phyloP scores from a whole-genome alignment of 1,140 invertebrate species.

The Oncopodura yosiiana region DNA sequence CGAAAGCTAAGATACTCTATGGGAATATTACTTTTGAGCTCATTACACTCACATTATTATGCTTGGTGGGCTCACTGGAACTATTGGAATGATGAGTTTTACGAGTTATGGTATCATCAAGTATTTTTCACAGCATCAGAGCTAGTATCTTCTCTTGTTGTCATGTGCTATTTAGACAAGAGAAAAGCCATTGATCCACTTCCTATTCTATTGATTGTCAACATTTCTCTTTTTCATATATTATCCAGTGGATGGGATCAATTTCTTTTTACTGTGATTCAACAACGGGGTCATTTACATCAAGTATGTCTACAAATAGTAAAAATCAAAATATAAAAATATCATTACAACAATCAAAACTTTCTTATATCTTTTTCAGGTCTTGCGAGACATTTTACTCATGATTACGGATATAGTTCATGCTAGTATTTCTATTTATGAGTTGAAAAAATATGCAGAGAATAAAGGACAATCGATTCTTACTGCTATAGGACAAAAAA shows the following conservation, averaged over 20 bases:
- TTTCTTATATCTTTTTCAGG: conserved; percentile 1
- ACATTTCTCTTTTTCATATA: conserved; percentile 60
- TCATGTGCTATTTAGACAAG: conserved; percentile 43
- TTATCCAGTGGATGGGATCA: conserved; percentile 63
- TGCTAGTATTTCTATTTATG: conserved; percentile 12
- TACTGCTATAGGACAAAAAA: conserved; percentile 1
- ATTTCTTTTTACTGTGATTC: conserved; percentile 61
- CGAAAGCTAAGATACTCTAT: conserved; percentile 54
- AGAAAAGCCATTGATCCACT: conserved; percentile 49
- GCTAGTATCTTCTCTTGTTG: conserved; percentile 54
- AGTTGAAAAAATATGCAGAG: conserved; percentile 15
- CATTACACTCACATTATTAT: conserved; percentile 71
- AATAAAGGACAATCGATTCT: conserved; percentile 9
- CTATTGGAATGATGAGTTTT: conserved; percentile 66
- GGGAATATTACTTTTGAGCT: conserved; percentile 57
- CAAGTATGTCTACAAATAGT: conserved; percentile 18
- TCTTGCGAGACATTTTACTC: conserved; percentile 22
- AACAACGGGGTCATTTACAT: conserved; percentile 56
- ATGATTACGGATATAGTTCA: conserved; percentile 30
- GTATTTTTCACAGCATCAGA: conserved; percentile 60
- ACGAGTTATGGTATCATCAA: conserved; percentile 41
- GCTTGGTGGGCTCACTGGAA: conserved; percentile 74
- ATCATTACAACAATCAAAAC: background rate
- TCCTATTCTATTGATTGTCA: conserved; percentile 53
- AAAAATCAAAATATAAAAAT: background rate